Evolutionary conservation across 23 tunicate species (phyloP), one percentile per base, ranked within the genome.

Genomic region (Corella eumyota): DNA sequence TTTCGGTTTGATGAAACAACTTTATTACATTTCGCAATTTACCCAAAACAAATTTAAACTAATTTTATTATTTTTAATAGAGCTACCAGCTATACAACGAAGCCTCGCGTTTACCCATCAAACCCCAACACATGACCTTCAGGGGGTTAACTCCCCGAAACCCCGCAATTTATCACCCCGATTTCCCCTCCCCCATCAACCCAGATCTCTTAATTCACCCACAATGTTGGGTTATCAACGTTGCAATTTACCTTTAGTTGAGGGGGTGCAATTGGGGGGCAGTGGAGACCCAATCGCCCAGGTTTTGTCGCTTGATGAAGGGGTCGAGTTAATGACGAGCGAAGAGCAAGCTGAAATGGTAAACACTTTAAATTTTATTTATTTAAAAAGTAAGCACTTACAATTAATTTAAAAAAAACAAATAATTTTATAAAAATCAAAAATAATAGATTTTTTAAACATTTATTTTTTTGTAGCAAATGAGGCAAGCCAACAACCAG

Each of bases 231-330:
- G 61, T 33, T 34, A 29, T 51, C 40, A 34, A 1, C 34, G 57
- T 34, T 34, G 17, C 40, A 55, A 35, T 31, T 17, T 29, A 34
- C 46, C 71, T 32, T 17, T 25, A 3, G 45, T 34, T 11, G 34
- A 15, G 27, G 55, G 33, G 19, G n/a, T 21, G 56, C 61, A 32
- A n/a, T 45, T 34, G 13, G 33, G 50, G n/a, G 80, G 69, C 19
- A 56, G 76, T 58, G 76, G 76, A 25, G 78, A 72, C 67, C 68
- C 50, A 6, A 55, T 64, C 2, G 73, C 82, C 13, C 64, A 72
- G 28, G 82, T 75, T 60, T 56, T 67, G 72, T 75, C 82, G 35
- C 58, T 75, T 3, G 82, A 75, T 67, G 82, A 75, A 66, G 82
- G 82, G 3, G 70, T 66, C 13, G 82, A 75, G 34, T 30, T 72